These are phyloP conservation scores for Ammodytes marinus DNA, from an alignment of 2,113 vertebrate species.

Conservation along the genomic window DNA sequence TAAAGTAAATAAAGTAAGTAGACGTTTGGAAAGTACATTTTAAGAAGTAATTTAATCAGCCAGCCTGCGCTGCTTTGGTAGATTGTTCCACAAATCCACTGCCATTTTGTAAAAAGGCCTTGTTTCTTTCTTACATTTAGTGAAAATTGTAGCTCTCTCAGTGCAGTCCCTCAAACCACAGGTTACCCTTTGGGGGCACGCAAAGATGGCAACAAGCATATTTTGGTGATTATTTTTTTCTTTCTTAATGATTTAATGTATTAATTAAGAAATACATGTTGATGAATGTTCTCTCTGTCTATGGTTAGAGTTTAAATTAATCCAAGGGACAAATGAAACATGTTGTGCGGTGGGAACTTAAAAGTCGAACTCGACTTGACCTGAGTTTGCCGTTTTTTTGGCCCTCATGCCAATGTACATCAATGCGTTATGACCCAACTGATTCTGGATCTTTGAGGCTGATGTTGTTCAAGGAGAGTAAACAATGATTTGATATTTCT, in stretches of 20 bases:
- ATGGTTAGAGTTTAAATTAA: not conserved
- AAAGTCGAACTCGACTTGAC: not conserved
- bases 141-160: not conserved
- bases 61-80: not conserved
- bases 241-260: no score
- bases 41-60: not conserved
- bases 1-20: not conserved
- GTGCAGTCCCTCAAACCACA: not conserved
- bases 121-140: not conserved
- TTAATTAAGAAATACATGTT: not conserved
- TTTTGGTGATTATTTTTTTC: not conserved
- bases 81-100: not conserved
- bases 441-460: not conserved
- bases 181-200: no score
- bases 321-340: not conserved
- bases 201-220: not conserved
- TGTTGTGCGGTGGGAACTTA: not conserved
- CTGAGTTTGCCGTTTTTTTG: not conserved
- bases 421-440: not conserved
- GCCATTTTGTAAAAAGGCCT: not conserved
- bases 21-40: not conserved
- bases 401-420: not conserved
- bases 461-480: not conserved
- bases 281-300: not conserved
- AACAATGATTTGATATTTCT: not conserved